Evolutionary conservation across 1,140 invertebrate genomes (phyloP).

Genomic region (Drosophila varians): DNA sequence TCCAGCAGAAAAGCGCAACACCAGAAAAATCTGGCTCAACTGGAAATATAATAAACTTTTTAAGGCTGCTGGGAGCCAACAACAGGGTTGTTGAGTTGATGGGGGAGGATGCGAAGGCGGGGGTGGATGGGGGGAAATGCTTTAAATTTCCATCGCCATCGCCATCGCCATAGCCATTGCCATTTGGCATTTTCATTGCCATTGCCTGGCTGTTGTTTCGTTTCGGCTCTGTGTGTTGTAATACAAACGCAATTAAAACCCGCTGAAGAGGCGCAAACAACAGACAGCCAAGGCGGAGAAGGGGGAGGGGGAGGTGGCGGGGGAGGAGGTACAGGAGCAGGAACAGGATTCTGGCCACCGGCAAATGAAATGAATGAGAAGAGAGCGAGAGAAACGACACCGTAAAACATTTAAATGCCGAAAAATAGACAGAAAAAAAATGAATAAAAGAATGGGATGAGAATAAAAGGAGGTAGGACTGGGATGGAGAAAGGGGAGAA

Average conservation of each 20-base stretch:
- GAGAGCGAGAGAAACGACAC: slow-evolving; percentile 55
- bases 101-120: slow-evolving; percentile 13
- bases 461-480: neutral
- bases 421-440: slow-evolving; percentile 72
- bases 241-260: slow-evolving; percentile 82
- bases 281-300: slow-evolving; percentile 43
- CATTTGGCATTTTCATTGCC: slow-evolving; percentile 38
- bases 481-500: neutral
- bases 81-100: neutral
- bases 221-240: slow-evolving; percentile 51
- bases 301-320: slow-evolving; percentile 1
- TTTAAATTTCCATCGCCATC: slow-evolving; percentile 71
- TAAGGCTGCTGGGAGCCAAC: neutral
- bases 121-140: slow-evolving; percentile 43
- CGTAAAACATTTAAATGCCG: slow-evolving; percentile 81
- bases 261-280: slow-evolving; percentile 80
- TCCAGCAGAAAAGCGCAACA: slow-evolving; percentile 58
- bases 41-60: slow-evolving; percentile 81
- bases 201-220: slow-evolving; percentile 31
- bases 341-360: slow-evolving; percentile 10
- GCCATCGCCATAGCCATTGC: slow-evolving; percentile 23
- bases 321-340: slow-evolving; percentile 15
- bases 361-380: slow-evolving; percentile 36
- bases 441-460: slow-evolving; percentile 3
- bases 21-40: slow-evolving; percentile 72